Evolutionary conservation across 2,113 vertebrate species (phyloP), one percentile per base, ranked within the genome.

Genomic region (Labeo catla): DNA sequence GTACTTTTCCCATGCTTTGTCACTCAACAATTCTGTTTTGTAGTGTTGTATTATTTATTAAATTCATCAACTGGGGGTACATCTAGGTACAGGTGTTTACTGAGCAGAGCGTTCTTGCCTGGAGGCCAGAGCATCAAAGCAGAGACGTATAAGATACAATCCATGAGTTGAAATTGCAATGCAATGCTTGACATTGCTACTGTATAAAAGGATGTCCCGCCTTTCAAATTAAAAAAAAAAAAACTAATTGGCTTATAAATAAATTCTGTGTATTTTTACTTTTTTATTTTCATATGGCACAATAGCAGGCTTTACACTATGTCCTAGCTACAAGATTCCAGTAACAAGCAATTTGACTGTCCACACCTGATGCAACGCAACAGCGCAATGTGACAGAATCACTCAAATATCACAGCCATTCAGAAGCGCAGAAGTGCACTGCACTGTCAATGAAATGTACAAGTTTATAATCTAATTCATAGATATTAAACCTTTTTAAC

Each of bases 81-180:
- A 91, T 28, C 91, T 91, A 0, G 91, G 92, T 21, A 93, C 92
- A n/a, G 88, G 90, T 0, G 91, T 93, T 43, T 90, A 91, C 59
- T 93, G 92, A 73, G 93, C 92, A 7, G 39, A 88, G 12, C 87
- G 87, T 54, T 90, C 88, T 0, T 92, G 92, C 90, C 90, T 91
- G 52, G 88, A 91, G 34, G 93, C 92, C 54, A 91, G 89, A 78
- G 89, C 93, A 86, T 86, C 91, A 0, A 88, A 86, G 54, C 93
- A 45, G 39, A 45, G 16, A 73, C 9, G 91, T 85, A 90, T 91
- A 54, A 94, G 92, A 0, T 92, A 91, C 0, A 93, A 91, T 92
- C 92, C 90, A 0, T 87, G 92, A 43, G 91, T 47, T 74, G 72
- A 49, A 66, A 34, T 28, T 13, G n/a, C 11, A 66, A 13, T 34